Percentiles rank a stretch among this genome's conserved stretches.
Conservation (phyloP, 2,113 vertebrate species). For the Semicossyphus pulcher region DNA sequence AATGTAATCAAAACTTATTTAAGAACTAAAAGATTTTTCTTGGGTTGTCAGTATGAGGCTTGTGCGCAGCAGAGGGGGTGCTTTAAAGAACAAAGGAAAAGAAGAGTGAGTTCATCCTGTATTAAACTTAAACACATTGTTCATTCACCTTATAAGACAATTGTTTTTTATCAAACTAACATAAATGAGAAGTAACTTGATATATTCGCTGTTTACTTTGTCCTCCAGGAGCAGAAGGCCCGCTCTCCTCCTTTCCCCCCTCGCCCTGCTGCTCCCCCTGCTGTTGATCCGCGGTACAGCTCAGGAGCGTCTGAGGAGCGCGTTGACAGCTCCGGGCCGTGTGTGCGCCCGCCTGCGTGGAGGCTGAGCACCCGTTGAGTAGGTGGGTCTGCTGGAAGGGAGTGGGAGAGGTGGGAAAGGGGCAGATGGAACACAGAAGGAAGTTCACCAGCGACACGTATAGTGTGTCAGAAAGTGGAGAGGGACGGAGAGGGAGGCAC, state of each 20-base stretch:
- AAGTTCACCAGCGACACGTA: conserved; percentile 84
- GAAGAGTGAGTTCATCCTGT: no score
- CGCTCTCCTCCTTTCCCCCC: conserved; percentile 3
- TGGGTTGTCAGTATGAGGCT: no score
- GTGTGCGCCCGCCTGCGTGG: conserved; percentile 72
- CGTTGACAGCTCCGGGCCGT: conserved; percentile 70
- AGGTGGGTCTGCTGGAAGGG: conserved; percentile 87
- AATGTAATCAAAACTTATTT: no score
- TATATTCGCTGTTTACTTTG: conserved; percentile 1
- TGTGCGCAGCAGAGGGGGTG: no score
- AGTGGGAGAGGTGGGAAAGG: conserved; percentile 87
- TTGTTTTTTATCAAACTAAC: no score
- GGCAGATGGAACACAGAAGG: conserved; percentile 91
- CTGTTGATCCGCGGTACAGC: conserved; percentile 60
- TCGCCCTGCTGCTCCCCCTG: conserved; percentile 65
- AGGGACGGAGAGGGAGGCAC: conserved; percentile 72
- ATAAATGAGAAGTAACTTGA: no score
- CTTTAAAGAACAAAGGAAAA: no score
- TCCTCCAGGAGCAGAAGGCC: conserved; percentile 18
- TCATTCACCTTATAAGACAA: no score
- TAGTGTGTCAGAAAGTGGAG: conserved; percentile 85
- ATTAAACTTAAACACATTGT: no score
- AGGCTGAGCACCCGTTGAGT: conserved; percentile 86
- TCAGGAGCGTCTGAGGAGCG: conserved; percentile 54
- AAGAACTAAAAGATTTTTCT: no score